Conservation (phyloP, 1,140 invertebrate genomes). For the Aplysia californica region DNA sequence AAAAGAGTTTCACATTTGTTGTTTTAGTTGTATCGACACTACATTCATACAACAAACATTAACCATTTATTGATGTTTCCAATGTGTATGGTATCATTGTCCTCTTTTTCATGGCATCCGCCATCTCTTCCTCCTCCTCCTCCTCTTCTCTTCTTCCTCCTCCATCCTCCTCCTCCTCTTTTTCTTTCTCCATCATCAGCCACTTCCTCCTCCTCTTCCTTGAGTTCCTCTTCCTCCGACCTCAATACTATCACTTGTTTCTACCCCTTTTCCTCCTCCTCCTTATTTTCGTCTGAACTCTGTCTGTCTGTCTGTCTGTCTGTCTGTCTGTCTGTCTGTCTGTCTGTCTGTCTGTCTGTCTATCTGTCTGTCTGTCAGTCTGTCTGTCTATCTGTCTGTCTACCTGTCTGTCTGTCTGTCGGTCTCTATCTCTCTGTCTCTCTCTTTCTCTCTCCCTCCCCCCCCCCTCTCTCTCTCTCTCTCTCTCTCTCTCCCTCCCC, state of each 20-base stretch:
- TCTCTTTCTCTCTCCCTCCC: conserved; percentile 9
- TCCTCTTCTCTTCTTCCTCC: not conserved
- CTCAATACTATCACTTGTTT: no score
- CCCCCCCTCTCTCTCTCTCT: not conserved
- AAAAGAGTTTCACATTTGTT: not conserved
- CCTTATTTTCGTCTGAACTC: no score
- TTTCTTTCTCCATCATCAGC: not conserved
- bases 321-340: no score
- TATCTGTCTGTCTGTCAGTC: no score
- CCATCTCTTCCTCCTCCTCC: not conserved
- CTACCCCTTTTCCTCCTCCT: no score
- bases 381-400: no score
- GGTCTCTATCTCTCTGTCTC: no score
- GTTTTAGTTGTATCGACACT: not conserved
- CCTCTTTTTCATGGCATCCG: not conserved
- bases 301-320: no score
- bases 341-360: no score
- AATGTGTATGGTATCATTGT: not conserved
- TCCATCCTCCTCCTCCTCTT: conserved; percentile 1
- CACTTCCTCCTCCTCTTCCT: not conserved
- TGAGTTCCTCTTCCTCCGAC: not conserved
- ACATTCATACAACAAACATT: not conserved
- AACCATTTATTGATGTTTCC: not conserved
- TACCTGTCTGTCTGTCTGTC: no score
- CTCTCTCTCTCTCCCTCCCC: not conserved